A percentile compares a stretch with the other conserved stretches of the same genome.
These are phyloP conservation scores for Rhyacichthys aspro DNA, from an alignment of 2,797 vertebrate species.

Conservation along the genomic window DNA sequence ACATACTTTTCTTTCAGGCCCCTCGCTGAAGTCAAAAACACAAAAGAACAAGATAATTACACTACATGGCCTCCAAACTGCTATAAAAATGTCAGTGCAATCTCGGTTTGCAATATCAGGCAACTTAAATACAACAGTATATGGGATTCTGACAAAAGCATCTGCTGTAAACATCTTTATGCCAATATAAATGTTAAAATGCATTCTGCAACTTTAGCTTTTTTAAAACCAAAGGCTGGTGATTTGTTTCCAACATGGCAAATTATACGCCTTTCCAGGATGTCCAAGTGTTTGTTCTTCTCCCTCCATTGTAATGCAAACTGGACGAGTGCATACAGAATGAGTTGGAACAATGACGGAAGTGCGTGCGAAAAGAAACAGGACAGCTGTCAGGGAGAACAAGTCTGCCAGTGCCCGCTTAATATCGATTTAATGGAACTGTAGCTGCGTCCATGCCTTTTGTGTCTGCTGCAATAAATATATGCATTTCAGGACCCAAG, in stretches of 20 bases:
- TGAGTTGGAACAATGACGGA: conserved; percentile 65
- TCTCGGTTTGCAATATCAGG: background rate
- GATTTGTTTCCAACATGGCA: conserved; percentile 29
- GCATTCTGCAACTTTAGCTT: conserved; percentile 8
- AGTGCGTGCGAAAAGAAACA: conserved; percentile 48
- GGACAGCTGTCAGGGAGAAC: conserved; percentile 56
- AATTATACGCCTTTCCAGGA: conserved; percentile 41
- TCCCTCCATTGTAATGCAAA: conserved; percentile 66
- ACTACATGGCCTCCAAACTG: conserved; percentile 16
- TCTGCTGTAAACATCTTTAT: background rate
- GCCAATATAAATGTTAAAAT: conserved; percentile 19
- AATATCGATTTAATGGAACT: conserved; percentile 30
- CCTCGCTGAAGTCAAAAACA: background rate
- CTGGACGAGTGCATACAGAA: conserved; percentile 42
- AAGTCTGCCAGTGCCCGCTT: conserved; percentile 23
- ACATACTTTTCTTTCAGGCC: conserved; percentile 6
- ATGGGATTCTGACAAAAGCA: conserved; percentile 11
- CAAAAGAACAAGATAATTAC: conserved; percentile 30
- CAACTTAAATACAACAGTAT: conserved; percentile 28
- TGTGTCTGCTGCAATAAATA: conserved; percentile 19
- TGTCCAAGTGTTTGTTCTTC: conserved; percentile 43
- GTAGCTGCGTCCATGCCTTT: conserved; percentile 11
- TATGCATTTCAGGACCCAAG: conserved; percentile 27
- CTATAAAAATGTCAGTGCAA: conserved; percentile 3
- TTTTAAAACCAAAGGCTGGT: conserved; percentile 20